A percentile compares a stretch with the other conserved stretches of the same genome.
Conservation (phyloP, 2,113 vertebrate species). For the Balaenoptera acutorostrata region DNA sequence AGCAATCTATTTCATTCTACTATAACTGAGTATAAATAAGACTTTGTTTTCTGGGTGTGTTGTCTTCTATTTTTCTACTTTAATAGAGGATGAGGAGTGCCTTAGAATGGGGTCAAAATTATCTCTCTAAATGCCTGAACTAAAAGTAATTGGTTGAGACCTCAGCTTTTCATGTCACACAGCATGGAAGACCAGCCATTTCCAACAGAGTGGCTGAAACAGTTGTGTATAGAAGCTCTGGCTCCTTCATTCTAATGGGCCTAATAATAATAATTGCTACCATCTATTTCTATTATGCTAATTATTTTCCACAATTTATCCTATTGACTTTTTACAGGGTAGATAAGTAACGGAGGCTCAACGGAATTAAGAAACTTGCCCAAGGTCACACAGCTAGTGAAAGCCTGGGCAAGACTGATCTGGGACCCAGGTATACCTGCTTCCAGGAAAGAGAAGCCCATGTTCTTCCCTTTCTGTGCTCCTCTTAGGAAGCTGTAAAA, state of each 20-base stretch:
- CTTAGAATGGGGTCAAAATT: background rate
- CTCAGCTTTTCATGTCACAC: background rate
- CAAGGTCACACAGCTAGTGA: background rate
- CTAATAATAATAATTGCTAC: background rate
- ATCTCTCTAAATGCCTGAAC: background rate
- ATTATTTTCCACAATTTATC: background rate
- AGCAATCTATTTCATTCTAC: background rate
- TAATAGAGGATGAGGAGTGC: background rate
- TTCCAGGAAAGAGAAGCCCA: background rate
- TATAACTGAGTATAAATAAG: background rate
- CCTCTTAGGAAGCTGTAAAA: background rate
- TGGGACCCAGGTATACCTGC: background rate
- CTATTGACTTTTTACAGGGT: background rate
- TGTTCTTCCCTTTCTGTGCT: background rate
- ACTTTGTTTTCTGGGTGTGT: background rate
- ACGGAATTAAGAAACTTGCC: conserved; percentile 2
- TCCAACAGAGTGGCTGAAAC: background rate
- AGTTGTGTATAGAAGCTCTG: background rate
- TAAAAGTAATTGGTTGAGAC: background rate
- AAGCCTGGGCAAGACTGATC: background rate
- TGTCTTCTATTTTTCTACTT: background rate
- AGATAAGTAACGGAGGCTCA: background rate
- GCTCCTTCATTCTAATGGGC: background rate
- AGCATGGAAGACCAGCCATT: background rate
- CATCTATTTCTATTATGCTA: background rate